Percentiles rank a stretch among this genome's conserved stretches.
phyloP scores from a whole-genome alignment of 1,140 invertebrate genomes.

The Drosophila insularis region DNA sequence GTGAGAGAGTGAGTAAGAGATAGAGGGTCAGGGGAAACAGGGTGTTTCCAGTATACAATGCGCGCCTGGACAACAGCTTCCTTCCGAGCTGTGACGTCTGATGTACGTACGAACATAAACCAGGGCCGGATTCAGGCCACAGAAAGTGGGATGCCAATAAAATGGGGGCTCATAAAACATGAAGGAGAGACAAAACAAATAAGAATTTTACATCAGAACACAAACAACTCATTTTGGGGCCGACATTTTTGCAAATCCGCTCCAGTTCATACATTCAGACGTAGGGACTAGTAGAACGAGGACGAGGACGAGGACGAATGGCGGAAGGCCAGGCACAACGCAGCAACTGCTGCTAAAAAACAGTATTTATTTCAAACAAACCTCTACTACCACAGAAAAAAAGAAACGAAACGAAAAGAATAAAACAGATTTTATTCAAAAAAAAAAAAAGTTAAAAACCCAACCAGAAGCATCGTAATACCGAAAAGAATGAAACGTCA shows the following conservation, averaged over 20 bases:
- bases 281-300: background rate
- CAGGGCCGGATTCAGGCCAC: too few species aligned
- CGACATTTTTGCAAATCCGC: too few species aligned
- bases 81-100: constrained; percentile 75
- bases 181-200: too few species aligned
- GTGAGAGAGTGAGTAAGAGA: background rate
- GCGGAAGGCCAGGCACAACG: constrained; percentile 20
- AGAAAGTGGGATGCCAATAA: too few species aligned
- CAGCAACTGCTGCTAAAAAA: constrained; percentile 40
- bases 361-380: constrained; percentile 78
- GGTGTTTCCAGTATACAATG: constrained; percentile 36
- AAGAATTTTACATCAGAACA: too few species aligned
- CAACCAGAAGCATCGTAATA: constrained; percentile 21
- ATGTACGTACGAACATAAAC: constrained; percentile 51
- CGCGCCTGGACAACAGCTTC: constrained; percentile 62
- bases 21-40: background rate
- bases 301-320: background rate
- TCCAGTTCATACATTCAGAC: too few species aligned
- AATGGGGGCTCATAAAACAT: too few species aligned
- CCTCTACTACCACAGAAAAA: constrained; percentile 14
- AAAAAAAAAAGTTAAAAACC: constrained; percentile 23
- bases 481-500: constrained; percentile 24
- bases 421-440: constrained; percentile 44
- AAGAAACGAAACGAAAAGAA: constrained; percentile 13
- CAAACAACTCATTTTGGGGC: too few species aligned